Base-by-base conservation (phyloP, 2,888 invertebrate genomes). In the Leucoptera coffeella region DNA sequence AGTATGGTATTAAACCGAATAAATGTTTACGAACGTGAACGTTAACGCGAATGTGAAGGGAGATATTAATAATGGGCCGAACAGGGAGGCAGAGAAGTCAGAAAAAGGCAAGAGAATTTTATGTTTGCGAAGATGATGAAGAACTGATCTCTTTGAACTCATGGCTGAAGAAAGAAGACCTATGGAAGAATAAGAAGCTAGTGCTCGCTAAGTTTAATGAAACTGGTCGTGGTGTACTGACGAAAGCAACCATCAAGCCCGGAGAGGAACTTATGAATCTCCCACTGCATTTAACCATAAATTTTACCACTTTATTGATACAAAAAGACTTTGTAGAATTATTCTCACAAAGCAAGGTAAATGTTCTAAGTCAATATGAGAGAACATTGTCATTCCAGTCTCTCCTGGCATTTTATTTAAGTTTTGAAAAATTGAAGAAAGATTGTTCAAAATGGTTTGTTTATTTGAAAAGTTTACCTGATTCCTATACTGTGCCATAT, bases 171-270 rank as follows among this genome's bases (percentile, higher is more conserved):
- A 42, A 52, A 27, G 53, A 71, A 33, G 73, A 74, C 26, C 77
- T 82, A 71, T 50, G 51, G 23, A 74, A 79, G 35, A 61, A 73
- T 23, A 65, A 69, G 10, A 65, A 74, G 32, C 49, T 85, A 12
- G 52, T 54, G 13, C 54, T 79, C n/a, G 67, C 74, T 5, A 41
- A 67, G 29, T 89, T 85, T 50, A 35, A 61, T 14, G 45, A 58
- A 7, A 87, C 86, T 4, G 89, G 88, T 6, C 74, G 90, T 29
- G 91, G 91, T 12, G 60, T 91, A 13, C 69, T 77, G 40, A 77
- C 85, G 0, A 76, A 73, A 39, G 62, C 52, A 36, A 52, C 49
- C 22, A 62, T 85, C 17, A 38, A 42, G 6, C 41, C 62, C 13
- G 77, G 78, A 26, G 78, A 82, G 38, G 60, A 72, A 35, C 49